Base-by-base conservation (phyloP, 2,888 invertebrate genomes). In the Latheticus oryzae region DNA sequence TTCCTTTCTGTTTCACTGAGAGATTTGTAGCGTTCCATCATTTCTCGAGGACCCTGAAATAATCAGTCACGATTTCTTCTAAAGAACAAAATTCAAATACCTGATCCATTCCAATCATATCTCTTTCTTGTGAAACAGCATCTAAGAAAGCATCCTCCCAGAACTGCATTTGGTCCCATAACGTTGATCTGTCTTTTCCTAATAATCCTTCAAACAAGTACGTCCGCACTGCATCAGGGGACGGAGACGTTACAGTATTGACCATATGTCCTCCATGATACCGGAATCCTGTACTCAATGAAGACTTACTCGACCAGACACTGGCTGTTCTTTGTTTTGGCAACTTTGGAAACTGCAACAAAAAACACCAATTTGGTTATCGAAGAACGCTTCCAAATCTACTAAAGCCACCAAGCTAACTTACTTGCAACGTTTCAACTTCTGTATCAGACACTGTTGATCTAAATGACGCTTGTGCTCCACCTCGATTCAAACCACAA, bases 91-190 rank as follows among this genome's bases (percentile, higher is more conserved):
- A 51, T 15, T 13, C 7, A 28, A 26, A 12, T 33, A 38, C 37
- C 35, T 48, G 33, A 82, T 99, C 99, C 97, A 99, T 97, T 48
- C 99, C 97, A 66, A 98, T 93, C 87, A 98, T 95, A 74, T 99
- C 99, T 12, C 99, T 84, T 76, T 99, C 99, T 78, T 99, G 98
- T 30, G 89, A 88, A 1, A 99, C 98, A 0, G 98, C 97, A 80
- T 99, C 99, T 51, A 98, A 82, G 76, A 99, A 99, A 0, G 96
- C 93, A 76, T 99, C 98, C 77, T 99, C 99, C 99, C 99, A 99
- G 80, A 99, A 99, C 74, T 96, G 95, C 93, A 96, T 95, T 82
- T 98, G 96, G 79, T 98, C 97, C 98, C 98, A 99, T 17, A 99
- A 80, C 51, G 87, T 85, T 1, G 93, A 90, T 64, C 96, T 80